A percentile compares a stretch with the other conserved stretches of the same genome.
phyloP scores from a whole-genome alignment of 2,888 invertebrate species.

The Vanessa cardui region DNA sequence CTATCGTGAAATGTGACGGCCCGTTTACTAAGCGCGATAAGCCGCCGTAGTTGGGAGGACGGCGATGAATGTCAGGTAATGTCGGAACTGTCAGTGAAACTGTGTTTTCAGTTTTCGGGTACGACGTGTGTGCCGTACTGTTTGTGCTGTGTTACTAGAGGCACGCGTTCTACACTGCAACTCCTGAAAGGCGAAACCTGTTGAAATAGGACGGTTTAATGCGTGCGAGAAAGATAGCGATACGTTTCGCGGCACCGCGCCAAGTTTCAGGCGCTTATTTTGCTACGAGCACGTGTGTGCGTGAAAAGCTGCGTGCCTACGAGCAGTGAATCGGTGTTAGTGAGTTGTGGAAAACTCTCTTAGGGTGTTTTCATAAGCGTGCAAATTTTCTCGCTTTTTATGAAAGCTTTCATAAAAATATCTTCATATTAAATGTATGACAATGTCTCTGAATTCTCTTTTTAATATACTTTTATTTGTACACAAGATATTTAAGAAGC shows the following conservation, averaged over 20 bases:
- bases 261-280: slow-evolving; percentile 76
- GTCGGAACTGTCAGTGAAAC: slow-evolving; percentile 77
- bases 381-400: slow-evolving; percentile 64
- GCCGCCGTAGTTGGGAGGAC: slow-evolving; percentile 57
- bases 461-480: slow-evolving; percentile 1
- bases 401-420: slow-evolving; percentile 33
- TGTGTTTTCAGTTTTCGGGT: slow-evolving; percentile 73
- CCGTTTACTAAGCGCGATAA: slow-evolving; percentile 63
- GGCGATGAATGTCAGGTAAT: slow-evolving; percentile 72
- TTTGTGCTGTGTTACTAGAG: slow-evolving; percentile 80
- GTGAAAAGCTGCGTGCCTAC: slow-evolving; percentile 77
- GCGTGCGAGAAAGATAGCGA: slow-evolving; percentile 62
- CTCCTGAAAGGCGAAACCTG: slow-evolving; percentile 81
- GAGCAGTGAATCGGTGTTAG: slow-evolving; percentile 70
- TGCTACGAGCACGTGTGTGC: slow-evolving; percentile 70
- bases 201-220: slow-evolving; percentile 78
- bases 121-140: slow-evolving; percentile 77
- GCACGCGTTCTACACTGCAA: slow-evolving; percentile 77
- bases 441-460: background rate
- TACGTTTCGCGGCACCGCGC: slow-evolving; percentile 50
- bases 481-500: background rate
- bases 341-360: slow-evolving; percentile 81
- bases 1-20: slow-evolving; percentile 57
- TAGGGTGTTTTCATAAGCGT: slow-evolving; percentile 73
- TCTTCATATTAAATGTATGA: background rate